phyloP scores from a whole-genome alignment of 2,888 invertebrate genomes.

The Linhomoeus sp. region DNA sequence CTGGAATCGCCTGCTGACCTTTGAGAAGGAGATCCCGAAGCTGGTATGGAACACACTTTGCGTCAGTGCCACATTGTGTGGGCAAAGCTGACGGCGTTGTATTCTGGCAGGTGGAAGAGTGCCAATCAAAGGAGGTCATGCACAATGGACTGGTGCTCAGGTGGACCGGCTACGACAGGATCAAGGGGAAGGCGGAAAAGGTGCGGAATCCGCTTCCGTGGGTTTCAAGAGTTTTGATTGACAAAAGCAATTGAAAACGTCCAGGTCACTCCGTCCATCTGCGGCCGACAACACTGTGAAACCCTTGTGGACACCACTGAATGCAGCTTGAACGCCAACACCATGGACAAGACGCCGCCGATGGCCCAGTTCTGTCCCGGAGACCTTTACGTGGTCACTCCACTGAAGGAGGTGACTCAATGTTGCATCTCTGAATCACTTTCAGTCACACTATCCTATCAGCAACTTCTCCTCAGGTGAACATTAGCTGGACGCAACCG shows the following conservation, averaged over 20 bases:
- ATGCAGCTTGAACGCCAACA: too few species aligned
- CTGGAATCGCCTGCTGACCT: constrained; percentile 73
- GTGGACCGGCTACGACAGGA: constrained; percentile 77
- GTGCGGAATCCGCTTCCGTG: constrained; percentile 9
- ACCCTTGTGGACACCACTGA: too few species aligned
- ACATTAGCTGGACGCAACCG: constrained; percentile 23
- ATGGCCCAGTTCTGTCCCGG: constrained; percentile 73
- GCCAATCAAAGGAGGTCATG: constrained; percentile 15
- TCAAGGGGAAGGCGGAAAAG: constrained; percentile 24
- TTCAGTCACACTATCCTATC: neutral
- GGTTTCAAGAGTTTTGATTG: too few species aligned
- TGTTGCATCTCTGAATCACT: neutral
- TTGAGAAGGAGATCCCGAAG: constrained; percentile 74
- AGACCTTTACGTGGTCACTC: constrained; percentile 77
- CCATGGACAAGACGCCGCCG: constrained; percentile 41
- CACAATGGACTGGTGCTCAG: constrained; percentile 55
- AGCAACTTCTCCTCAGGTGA: constrained; percentile 8
- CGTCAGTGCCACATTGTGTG: neutral
- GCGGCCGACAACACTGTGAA: too few species aligned
- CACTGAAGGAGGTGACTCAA: constrained; percentile 24
- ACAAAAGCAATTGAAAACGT: too few species aligned
- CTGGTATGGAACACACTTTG: constrained; percentile 44
- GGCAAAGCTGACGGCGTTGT: neutral
- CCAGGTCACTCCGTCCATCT: too few species aligned
- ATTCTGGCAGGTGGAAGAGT: constrained; percentile 14